Base-by-base conservation (phyloP, 2,888 invertebrate species). In the Digitonthophagus gazella region DNA sequence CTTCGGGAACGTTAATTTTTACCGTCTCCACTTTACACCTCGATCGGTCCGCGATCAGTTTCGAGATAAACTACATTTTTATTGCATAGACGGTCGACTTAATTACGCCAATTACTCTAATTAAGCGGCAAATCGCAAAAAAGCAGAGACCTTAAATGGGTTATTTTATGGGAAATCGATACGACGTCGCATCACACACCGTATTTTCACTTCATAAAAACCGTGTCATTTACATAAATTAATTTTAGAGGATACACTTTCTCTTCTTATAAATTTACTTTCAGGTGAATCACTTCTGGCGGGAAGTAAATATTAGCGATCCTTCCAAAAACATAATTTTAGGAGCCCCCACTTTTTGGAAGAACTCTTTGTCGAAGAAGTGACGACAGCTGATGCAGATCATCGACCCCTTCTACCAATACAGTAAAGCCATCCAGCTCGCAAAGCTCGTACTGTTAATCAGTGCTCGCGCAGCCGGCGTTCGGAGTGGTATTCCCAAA, bases 341-440 rank as follows among this genome's bases (percentile, higher is more conserved):
- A n/a, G n/a, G n/a, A 8, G 61, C 18, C 8, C 28, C 28, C 6
- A 8, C 1, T 44, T 44, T 44, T 19, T 19, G 61, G 61, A 20
- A 18, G 61, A 8, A 8, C 19, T 8, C 5, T 14, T 57, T 57
- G 16, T 15, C 61, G n/a, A 61, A n/a, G 18, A 61, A 20, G n/a
- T n/a, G 61, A 19, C 8, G 73, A 75, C 76, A 74, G 71, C 71
- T 75, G 75, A 76, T 73, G 75, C 73, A 70, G 75, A 75, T 72
- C 75, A 74, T 75, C 75, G 75, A 75, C 75, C 75, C 75, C 72
- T 69, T 73, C 73, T 74, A 72, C 61, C 20, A 44, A 18, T 3
- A 61, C 18, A 18, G 61, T 15, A 18, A 16, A 61, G n/a, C 61
- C 61, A 61, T 61, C 28, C 8, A 11, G 61, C 61, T 19, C 20